These are phyloP conservation scores for Hemibagrus wyckioides DNA, from an alignment of 2,113 vertebrate genomes.

Conservation along the genomic window DNA sequence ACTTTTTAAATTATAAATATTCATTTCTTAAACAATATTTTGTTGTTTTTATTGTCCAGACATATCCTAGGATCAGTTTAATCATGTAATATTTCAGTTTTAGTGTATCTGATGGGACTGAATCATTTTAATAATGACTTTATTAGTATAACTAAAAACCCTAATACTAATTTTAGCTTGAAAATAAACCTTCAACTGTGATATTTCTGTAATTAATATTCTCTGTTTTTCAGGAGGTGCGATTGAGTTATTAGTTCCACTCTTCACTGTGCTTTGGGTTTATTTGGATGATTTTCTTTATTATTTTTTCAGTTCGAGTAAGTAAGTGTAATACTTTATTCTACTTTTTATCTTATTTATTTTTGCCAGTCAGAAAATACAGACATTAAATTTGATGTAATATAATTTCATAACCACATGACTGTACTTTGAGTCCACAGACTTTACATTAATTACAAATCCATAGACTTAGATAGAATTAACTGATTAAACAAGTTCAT, in stretches of 20 bases:
- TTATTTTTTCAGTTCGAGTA: too few species aligned
- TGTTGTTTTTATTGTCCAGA: not conserved
- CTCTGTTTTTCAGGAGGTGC: not conserved
- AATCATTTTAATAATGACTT: not conserved
- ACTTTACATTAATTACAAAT: not conserved
- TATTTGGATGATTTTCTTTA: too few species aligned
- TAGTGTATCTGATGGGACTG: not conserved
- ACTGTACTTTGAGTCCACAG: not conserved
- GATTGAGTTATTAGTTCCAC: fast-evolving
- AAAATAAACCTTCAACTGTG: not conserved
- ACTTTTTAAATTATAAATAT: too few species aligned
- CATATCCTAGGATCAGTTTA: not conserved
- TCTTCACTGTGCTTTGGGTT: not conserved
- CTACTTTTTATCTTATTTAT: not conserved
- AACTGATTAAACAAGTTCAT: not conserved
- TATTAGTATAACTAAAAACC: not conserved
- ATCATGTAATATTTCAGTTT: not conserved
- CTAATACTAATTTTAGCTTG: not conserved
- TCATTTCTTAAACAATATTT: too few species aligned
- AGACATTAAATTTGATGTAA: not conserved
- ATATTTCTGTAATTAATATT: not conserved
- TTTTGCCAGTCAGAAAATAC: not conserved
- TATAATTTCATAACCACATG: not conserved
- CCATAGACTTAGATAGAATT: not conserved
- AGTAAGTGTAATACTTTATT: not conserved